Conservation (phyloP, 2,888 invertebrate genomes). For the Callyntrura guangdongensis region DNA sequence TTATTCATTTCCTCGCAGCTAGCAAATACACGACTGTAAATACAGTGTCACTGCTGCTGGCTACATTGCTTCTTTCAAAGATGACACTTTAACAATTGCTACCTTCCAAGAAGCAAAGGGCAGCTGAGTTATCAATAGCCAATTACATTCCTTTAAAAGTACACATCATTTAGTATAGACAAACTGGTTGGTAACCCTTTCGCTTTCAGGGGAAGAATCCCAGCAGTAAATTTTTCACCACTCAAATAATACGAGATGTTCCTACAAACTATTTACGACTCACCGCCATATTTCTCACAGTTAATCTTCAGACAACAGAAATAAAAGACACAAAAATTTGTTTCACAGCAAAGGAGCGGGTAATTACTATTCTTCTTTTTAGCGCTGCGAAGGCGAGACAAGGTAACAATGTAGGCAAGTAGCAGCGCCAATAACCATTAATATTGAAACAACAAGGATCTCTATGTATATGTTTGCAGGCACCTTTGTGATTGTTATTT, state of each 20-base stretch:
- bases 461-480: not conserved
- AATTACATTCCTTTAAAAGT: no score
- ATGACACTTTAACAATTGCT: not conserved
- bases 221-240: not conserved
- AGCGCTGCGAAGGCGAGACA: constrained; percentile 39
- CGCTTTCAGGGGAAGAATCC: constrained; percentile 17
- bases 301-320: constrained; percentile 1
- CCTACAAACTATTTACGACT: not conserved
- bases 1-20: not conserved
- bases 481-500: constrained; percentile 9
- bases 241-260: not conserved
- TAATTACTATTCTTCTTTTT: constrained; percentile 52
- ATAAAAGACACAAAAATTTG: constrained; percentile 28
- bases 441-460: constrained; percentile 19
- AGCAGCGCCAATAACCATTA: constrained; percentile 7
- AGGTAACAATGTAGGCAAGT: constrained; percentile 43
- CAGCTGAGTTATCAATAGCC: no score
- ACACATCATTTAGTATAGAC: no score
- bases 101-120: no score
- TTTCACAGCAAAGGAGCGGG: constrained; percentile 49
- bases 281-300: not conserved
- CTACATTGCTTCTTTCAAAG: not conserved
- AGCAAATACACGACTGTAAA: no score
- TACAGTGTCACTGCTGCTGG: not conserved
- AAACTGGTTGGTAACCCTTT: not conserved